Evolutionary conservation across 2,113 vertebrate genomes (phyloP).

Genomic region (Sphyrna mokarran): DNA sequence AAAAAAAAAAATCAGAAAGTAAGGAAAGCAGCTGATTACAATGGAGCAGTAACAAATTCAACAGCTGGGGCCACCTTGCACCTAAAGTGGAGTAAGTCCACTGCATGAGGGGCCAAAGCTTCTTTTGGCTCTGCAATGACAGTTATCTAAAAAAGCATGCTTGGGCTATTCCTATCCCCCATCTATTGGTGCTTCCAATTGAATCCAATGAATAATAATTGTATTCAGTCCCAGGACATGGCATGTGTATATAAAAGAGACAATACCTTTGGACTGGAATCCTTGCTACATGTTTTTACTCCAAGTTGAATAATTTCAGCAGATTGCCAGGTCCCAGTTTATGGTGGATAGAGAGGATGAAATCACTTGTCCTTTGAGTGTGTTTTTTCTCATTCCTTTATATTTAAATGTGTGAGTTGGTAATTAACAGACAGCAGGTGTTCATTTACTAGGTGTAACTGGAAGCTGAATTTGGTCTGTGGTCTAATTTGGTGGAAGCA

Average conservation of each 20-base stretch:
- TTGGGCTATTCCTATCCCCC: not conserved
- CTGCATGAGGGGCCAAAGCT: not conserved
- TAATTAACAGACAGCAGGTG: not conserved
- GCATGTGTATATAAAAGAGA: not conserved
- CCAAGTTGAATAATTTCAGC: not conserved
- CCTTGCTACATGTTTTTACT: not conserved
- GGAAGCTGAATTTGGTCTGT: not conserved
- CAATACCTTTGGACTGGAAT: not conserved
- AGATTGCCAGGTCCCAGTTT: not conserved
- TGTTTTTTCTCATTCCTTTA: not conserved
- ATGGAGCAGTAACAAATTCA: not conserved
- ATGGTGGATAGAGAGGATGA: not conserved
- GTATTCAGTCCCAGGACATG: not conserved
- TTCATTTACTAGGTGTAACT: not conserved
- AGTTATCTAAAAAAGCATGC: not conserved
- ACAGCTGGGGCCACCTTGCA: not conserved
- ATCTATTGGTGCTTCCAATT: not conserved
- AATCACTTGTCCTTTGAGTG: not conserved
- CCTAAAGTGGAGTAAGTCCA: not conserved
- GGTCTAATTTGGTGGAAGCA: not conserved
- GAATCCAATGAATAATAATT: not conserved
- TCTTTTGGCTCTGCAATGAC: not conserved
- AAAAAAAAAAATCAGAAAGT: no score
- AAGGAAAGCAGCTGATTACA: not conserved
- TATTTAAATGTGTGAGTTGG: not conserved